These are phyloP conservation scores for Camptogramma bilineatum DNA, from an alignment of 2,888 invertebrate species.

Conservation along the genomic window DNA sequence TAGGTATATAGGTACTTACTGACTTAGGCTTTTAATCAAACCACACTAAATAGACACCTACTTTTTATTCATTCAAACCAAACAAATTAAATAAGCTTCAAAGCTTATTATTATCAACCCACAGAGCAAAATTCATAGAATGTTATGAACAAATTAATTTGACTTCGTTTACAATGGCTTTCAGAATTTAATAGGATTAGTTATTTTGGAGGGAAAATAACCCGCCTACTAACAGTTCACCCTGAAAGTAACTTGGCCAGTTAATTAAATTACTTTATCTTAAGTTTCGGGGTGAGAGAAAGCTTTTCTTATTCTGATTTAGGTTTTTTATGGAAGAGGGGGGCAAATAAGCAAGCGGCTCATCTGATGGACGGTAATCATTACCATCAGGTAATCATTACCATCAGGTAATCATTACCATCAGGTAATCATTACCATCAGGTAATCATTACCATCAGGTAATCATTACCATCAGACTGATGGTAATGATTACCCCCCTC, in stretches of 20 bases:
- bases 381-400: too few relatives aligned
- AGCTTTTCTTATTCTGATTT: neutral
- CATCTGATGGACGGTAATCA: too few relatives aligned
- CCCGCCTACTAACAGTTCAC: conserved; percentile 11
- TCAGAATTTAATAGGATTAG: conserved; percentile 34
- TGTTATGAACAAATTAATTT: conserved; percentile 39
- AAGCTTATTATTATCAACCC: neutral
- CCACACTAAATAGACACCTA: neutral
- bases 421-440: too few relatives aligned
- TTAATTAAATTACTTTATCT: neutral
- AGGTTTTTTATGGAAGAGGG: too few relatives aligned
- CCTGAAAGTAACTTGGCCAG: neutral
- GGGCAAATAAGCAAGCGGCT: too few relatives aligned
- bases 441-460: too few relatives aligned
- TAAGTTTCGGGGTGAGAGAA: neutral
- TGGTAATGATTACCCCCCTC: too few relatives aligned
- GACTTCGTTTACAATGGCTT: conserved; percentile 38
- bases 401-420: too few relatives aligned
- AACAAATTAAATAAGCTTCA: neutral
- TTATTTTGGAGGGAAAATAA: conserved; percentile 16
- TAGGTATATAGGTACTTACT: too few relatives aligned
- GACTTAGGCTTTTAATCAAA: neutral
- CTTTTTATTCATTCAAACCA: neutral
- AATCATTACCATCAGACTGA: too few relatives aligned
- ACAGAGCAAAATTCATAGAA: conserved; percentile 22